A percentile compares a stretch with the other conserved stretches of the same genome.
Evolutionary conservation across 1,140 invertebrate genomes (phyloP).

Genomic region (Dreissena rostriformis): DNA sequence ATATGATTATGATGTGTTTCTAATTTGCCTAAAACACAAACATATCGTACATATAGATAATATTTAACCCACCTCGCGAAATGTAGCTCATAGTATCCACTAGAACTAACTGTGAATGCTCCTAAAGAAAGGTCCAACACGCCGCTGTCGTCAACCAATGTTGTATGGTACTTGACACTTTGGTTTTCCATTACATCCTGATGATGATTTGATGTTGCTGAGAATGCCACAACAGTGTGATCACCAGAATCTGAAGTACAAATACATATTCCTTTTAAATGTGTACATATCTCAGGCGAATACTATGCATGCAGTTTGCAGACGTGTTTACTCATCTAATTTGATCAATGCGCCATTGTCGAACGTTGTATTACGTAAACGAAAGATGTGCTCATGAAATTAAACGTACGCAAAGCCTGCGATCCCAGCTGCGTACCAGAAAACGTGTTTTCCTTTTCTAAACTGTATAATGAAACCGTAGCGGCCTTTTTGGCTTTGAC

Average conservation of each 20-base stretch:
- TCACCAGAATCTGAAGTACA: not conserved
- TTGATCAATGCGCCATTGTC: not conserved
- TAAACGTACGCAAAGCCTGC: not conserved
- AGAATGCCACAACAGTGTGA: constrained; percentile 10
- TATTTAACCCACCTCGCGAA: constrained; percentile 23
- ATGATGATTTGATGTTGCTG: constrained; percentile 24
- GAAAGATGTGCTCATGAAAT: not conserved
- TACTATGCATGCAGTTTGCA: no score
- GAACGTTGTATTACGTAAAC: not conserved
- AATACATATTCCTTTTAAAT: not conserved
- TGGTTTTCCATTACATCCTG: not conserved
- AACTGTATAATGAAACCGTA: constrained; percentile 4
- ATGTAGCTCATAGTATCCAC: constrained; percentile 38
- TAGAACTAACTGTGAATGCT: constrained; percentile 7
- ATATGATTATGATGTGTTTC: no score
- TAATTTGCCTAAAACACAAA: no score
- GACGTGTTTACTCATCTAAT: no score
- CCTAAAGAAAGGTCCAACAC: constrained; percentile 21
- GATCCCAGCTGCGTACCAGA: constrained; percentile 32
- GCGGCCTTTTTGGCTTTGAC: constrained; percentile 1
- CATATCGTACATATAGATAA: no score
- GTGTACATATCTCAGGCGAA: not conserved
- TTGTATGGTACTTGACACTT: constrained; percentile 21
- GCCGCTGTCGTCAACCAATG: constrained; percentile 8
- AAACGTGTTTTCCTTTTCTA: constrained; percentile 15